phyloP scores from a whole-genome alignment of 2,888 invertebrate species.

The Helobdella robusta region DNA sequence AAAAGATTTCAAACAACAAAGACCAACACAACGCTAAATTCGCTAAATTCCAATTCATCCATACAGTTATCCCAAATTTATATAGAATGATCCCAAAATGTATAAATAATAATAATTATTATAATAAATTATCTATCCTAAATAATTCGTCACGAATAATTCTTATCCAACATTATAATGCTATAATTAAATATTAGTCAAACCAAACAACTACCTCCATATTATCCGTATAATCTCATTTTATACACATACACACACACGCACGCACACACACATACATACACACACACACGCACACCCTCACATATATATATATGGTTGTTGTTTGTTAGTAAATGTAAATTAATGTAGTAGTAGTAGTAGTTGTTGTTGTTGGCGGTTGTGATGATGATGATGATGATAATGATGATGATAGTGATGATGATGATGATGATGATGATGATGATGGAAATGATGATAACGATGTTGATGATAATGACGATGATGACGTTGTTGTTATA shows the following conservation, averaged over 20 bases:
- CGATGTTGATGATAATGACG: not conserved
- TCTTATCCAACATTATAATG: not conserved
- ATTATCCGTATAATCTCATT: not conserved
- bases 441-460: slow-evolving; percentile 11
- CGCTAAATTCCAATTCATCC: too few relatives aligned
- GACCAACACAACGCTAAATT: too few relatives aligned
- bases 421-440: slow-evolving; percentile 13
- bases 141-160: too few relatives aligned
- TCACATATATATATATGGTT: too few relatives aligned
- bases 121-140: too few relatives aligned
- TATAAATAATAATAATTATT: too few relatives aligned
- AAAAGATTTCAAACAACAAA: too few relatives aligned
- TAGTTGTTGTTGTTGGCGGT: not conserved
- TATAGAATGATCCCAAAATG: too few relatives aligned
- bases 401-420: slow-evolving; percentile 18
- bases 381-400: slow-evolving; percentile 9
- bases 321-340: not conserved
- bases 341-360: not conserved
- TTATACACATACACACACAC: not conserved
- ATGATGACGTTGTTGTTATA: too few relatives aligned
- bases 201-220: not conserved
- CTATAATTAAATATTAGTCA: not conserved
- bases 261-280: too few relatives aligned
- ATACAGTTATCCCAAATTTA: too few relatives aligned
- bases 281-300: not conserved